Evolutionary conservation across 2,797 vertebrate genomes (phyloP).

Genomic region (Prunella strophiata): DNA sequence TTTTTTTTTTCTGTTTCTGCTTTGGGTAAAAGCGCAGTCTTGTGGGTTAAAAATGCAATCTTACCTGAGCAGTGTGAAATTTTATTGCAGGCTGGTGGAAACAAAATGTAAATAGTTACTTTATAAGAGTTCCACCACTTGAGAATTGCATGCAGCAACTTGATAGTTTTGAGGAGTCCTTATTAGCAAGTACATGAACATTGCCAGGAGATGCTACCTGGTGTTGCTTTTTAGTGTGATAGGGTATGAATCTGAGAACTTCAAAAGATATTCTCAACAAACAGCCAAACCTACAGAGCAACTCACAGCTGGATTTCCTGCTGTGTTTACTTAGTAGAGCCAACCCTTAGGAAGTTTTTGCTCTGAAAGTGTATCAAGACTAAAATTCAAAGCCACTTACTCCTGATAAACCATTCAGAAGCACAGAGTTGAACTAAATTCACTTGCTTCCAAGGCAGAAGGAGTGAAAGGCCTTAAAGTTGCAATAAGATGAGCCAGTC

Average conservation of each 20-base stretch:
- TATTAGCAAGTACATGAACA: background rate
- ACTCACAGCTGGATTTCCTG: slow-evolving; percentile 44
- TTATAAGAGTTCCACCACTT: background rate
- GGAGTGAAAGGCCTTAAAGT: background rate
- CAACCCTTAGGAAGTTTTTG: slow-evolving; percentile 18
- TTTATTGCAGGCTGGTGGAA: background rate
- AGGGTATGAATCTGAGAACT: slow-evolving; percentile 3
- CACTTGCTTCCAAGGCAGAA: background rate
- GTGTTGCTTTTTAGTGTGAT: background rate
- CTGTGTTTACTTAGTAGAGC: slow-evolving; percentile 30
- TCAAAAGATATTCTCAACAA: slow-evolving; percentile 35
- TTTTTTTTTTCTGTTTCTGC: background rate
- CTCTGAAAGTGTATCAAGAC: background rate
- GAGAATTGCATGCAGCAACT: background rate
- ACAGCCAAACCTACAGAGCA: slow-evolving; percentile 9
- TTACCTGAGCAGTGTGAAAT: background rate
- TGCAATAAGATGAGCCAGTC: background rate
- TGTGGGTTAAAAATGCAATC: background rate
- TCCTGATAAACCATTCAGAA: slow-evolving; percentile 11
- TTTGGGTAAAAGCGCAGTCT: background rate
- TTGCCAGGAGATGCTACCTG: background rate
- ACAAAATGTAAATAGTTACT: slow-evolving; percentile 15
- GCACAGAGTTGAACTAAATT: background rate
- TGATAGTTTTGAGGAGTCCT: background rate
- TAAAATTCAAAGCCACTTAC: slow-evolving; percentile 16